Percentiles rank a stretch among this genome's conserved stretches.
phyloP scores from a whole-genome alignment of 2,797 vertebrate genomes.

The Acrocephalus scirpaceus region DNA sequence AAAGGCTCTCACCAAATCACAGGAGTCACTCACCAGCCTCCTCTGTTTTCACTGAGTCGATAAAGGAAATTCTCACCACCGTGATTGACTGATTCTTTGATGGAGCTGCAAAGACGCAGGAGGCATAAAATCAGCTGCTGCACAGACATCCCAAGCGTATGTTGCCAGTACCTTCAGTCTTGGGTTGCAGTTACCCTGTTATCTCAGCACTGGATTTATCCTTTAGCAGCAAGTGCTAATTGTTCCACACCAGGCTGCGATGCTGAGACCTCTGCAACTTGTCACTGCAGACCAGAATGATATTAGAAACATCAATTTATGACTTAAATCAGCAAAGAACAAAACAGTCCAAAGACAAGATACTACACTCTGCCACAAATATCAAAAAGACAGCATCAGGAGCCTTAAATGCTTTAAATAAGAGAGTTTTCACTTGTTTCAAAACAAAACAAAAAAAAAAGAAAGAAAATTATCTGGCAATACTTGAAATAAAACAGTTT shows the following conservation, averaged over 20 bases:
- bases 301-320: slow-evolving; percentile 1
- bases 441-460: neutral
- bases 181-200: neutral
- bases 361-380: neutral
- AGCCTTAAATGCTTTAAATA: neutral
- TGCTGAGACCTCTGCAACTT: neutral
- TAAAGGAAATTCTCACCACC: neutral
- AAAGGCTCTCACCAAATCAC: neutral
- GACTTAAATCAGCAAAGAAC: neutral
- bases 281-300: neutral
- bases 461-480: neutral
- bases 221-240: neutral
- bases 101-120: neutral
- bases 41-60: neutral
- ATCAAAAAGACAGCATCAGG: neutral
- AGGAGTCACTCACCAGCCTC: neutral
- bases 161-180: neutral
- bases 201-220: neutral
- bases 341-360: neutral
- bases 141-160: neutral
- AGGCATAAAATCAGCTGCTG: slow-evolving; percentile 24
- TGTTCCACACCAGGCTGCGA: fast-evolving
- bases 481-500: neutral
- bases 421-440: neutral
- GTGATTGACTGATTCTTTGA: neutral